Evolutionary conservation across 1,140 invertebrate genomes (phyloP).

Genomic region (Zaprionus vittiger): DNA sequence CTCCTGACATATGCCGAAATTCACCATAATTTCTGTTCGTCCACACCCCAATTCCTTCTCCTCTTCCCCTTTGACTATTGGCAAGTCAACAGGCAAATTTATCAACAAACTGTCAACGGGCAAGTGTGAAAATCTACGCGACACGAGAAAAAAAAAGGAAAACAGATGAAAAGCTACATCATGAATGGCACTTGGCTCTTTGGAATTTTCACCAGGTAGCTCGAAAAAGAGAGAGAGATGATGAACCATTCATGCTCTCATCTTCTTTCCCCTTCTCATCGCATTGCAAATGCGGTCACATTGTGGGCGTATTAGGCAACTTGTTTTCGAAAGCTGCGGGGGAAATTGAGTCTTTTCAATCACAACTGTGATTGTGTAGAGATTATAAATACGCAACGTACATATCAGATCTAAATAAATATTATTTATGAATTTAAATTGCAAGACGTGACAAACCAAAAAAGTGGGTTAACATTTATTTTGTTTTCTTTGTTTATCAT

Average conservation of each 20-base stretch:
- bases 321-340: constrained; percentile 17
- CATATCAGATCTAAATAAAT: constrained; percentile 6
- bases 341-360: constrained; percentile 19
- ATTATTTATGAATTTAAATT: constrained; percentile 17
- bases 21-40: neutral
- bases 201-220: constrained; percentile 76
- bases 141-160: constrained; percentile 28
- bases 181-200: constrained; percentile 46
- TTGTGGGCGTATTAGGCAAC: constrained; percentile 44
- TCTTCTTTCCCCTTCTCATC: neutral
- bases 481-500: neutral
- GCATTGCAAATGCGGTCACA: constrained; percentile 30
- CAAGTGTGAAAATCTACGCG: constrained; percentile 61
- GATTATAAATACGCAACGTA: constrained; percentile 16
- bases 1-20: constrained; percentile 46
- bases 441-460: constrained; percentile 3
- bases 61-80: neutral
- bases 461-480: constrained; percentile 38
- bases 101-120: constrained; percentile 70
- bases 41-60: neutral
- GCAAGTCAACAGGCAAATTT: constrained; percentile 51
- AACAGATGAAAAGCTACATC: constrained; percentile 34
- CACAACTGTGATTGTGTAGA: constrained; percentile 9
- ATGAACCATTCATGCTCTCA: constrained; percentile 16
- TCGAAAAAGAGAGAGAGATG: constrained; percentile 6